Evolutionary conservation across 2,888 invertebrate species (phyloP).

Genomic region (Thalpophila matura): DNA sequence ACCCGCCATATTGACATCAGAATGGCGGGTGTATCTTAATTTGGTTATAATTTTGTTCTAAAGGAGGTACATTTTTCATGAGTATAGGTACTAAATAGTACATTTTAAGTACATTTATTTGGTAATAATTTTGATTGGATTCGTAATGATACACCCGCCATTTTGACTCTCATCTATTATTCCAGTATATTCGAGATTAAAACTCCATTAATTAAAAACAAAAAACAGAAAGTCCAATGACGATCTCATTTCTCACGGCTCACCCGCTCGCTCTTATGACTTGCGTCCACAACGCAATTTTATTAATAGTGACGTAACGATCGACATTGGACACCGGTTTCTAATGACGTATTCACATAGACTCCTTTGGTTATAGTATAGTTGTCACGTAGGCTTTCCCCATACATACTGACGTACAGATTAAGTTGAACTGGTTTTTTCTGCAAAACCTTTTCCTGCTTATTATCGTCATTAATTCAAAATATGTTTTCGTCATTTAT

Average conservation of each 20-base stretch:
- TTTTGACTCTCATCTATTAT: too few relatives aligned
- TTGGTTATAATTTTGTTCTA: too few relatives aligned
- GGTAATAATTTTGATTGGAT: too few relatives aligned
- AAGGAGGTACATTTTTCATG: too few relatives aligned
- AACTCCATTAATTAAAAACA: not conserved
- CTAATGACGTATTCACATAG: conserved; percentile 50
- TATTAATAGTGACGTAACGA: conserved; percentile 58
- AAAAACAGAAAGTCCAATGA: not conserved
- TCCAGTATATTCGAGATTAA: too few relatives aligned
- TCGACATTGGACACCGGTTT: conserved; percentile 45
- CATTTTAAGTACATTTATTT: too few relatives aligned
- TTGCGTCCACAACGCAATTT: conserved; percentile 23
- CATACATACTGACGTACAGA: conserved; percentile 1
- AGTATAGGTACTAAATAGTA: too few relatives aligned
- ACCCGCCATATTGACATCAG: too few relatives aligned
- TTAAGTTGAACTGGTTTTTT: not conserved
- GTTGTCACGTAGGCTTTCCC: conserved; percentile 43
- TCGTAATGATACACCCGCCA: too few relatives aligned
- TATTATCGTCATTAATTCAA: conserved; percentile 1
- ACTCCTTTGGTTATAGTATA: not conserved
- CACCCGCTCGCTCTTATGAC: conserved; percentile 47
- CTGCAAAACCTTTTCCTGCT: not conserved
- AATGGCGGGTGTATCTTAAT: too few relatives aligned
- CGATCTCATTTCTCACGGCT: not conserved
- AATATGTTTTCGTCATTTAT: not conserved